Conservation (phyloP, 2,888 invertebrate species). For the Idaea straminata region DNA sequence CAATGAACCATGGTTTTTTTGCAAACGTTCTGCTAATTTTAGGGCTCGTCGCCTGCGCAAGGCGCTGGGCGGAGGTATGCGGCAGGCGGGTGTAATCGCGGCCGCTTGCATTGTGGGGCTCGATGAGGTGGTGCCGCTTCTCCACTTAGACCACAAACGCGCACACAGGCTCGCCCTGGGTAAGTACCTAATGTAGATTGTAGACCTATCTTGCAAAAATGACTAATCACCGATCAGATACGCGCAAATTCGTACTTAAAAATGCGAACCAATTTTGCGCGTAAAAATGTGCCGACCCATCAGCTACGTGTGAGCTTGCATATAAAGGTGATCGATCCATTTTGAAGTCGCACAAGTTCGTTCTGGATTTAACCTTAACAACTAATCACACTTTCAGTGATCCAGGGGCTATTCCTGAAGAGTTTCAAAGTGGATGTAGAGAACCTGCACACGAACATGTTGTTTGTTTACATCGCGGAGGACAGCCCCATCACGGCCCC, state of each 20-base stretch:
- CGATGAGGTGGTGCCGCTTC: constrained; percentile 86
- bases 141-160: constrained; percentile 87
- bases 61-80: constrained; percentile 95
- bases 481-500: constrained; percentile 74
- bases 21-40: constrained; percentile 2
- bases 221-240: not conserved
- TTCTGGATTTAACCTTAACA: not conserved
- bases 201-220: not conserved
- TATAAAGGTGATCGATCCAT: not conserved
- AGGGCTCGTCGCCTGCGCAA: constrained; percentile 91
- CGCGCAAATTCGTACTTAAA: too few species aligned
- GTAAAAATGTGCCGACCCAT: too few species aligned
- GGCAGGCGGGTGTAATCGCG: constrained; percentile 94
- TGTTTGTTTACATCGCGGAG: constrained; percentile 82
- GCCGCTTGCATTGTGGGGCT: constrained; percentile 93
- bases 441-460: constrained; percentile 86
- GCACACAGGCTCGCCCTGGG: constrained; percentile 84
- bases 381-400: constrained; percentile 60
- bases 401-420: constrained; percentile 80
- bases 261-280: not conserved
- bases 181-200: constrained; percentile 39
- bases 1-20: not conserved
- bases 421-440: constrained; percentile 82
- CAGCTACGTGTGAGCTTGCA: not conserved
- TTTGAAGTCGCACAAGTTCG: not conserved